Evolutionary conservation across 2,797 vertebrate genomes (phyloP).

Genomic region (Pelochelys cantorii): DNA sequence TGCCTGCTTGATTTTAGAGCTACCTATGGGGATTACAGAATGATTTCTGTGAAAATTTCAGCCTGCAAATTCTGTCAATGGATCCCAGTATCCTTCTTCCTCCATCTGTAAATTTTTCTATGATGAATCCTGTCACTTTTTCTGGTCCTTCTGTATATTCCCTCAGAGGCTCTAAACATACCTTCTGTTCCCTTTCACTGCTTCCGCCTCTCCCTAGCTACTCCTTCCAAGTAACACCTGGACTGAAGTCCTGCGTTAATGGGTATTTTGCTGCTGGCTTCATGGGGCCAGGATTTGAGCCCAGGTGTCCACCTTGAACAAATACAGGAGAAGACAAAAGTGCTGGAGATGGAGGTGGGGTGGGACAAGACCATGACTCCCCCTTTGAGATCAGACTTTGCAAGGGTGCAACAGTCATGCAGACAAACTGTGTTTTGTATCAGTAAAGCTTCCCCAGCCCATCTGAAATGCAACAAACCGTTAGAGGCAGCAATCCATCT

Average conservation of each 20-base stretch:
- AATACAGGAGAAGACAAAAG: not conserved
- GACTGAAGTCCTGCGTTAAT: not conserved
- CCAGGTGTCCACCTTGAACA: not conserved
- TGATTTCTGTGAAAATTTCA: not conserved
- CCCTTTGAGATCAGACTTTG: not conserved
- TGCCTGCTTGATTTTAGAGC: not conserved
- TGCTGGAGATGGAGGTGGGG: not conserved
- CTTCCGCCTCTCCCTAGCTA: not conserved
- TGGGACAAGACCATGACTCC: not conserved
- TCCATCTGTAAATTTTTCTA: not conserved
- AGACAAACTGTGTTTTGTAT: not conserved
- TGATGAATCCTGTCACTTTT: not conserved
- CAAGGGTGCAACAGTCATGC: not conserved
- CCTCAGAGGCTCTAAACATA: not conserved
- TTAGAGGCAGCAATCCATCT: not conserved
- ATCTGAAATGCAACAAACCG: not conserved
- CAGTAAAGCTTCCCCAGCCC: not conserved
- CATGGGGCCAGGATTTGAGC: not conserved
- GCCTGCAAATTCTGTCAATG: not conserved
- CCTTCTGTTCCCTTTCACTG: not conserved
- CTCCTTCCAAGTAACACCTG: not conserved
- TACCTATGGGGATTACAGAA: not conserved
- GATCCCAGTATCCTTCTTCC: slow-evolving; percentile 3
- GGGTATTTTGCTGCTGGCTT: not conserved
- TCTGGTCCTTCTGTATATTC: not conserved